A percentile compares a stretch with the other conserved stretches of the same genome.
phyloP scores from a whole-genome alignment of 2,113 vertebrate species.

The Caracal caracal region DNA sequence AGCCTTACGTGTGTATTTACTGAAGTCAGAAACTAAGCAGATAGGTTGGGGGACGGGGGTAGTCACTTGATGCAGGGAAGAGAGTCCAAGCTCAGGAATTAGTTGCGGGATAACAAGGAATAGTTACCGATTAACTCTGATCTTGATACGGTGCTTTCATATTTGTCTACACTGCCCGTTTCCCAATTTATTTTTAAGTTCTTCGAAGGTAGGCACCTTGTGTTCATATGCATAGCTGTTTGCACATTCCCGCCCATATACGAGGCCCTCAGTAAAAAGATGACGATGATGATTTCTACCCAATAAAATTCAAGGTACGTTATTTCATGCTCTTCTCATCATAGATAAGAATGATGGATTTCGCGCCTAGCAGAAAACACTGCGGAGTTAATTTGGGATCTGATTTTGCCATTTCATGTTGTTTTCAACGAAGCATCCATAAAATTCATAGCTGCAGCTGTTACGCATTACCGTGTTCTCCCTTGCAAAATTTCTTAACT shows the following conservation, averaged over 20 bases:
- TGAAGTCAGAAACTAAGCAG: background rate
- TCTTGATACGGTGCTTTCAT: background rate
- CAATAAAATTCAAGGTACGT: slow-evolving; percentile 35
- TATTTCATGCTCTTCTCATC: slow-evolving; percentile 33
- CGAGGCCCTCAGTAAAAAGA: background rate
- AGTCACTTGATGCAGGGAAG: background rate
- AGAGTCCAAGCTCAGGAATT: background rate
- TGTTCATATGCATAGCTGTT: background rate
- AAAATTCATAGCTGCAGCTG: slow-evolving; percentile 75
- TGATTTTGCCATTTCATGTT: slow-evolving; percentile 78
- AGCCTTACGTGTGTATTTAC: background rate
- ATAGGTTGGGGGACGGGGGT: background rate
- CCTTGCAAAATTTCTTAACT: slow-evolving; percentile 68
- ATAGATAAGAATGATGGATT: slow-evolving; percentile 43
- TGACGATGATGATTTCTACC: background rate
- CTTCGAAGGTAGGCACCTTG: background rate
- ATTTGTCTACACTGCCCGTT: background rate
- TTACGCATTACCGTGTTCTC: slow-evolving; percentile 67
- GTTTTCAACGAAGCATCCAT: slow-evolving; percentile 81
- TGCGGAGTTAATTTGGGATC: slow-evolving; percentile 66
- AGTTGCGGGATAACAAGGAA: background rate
- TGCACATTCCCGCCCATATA: background rate
- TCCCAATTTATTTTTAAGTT: background rate
- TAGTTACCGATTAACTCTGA: background rate
- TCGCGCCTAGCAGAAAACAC: slow-evolving; percentile 27